These are phyloP conservation scores for Erythrocebus patas DNA, from an alignment of 2,113 vertebrate genomes.

Conservation along the genomic window DNA sequence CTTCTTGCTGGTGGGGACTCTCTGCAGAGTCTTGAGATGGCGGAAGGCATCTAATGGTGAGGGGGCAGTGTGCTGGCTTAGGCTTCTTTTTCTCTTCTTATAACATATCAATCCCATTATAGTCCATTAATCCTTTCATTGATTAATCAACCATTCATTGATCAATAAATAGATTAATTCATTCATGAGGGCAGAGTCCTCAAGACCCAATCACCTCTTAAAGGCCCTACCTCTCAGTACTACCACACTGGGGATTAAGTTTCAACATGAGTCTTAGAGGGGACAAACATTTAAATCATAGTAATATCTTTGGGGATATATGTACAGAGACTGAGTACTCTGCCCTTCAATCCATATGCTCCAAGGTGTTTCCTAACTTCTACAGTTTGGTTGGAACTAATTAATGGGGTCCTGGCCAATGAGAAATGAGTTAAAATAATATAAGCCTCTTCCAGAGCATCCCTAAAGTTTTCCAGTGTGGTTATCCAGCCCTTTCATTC, in stretches of 20 bases:
- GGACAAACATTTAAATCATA: background rate
- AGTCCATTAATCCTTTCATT: background rate
- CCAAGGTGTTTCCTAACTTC: background rate
- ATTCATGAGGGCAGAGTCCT: background rate
- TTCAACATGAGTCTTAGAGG: background rate
- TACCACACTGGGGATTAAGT: background rate
- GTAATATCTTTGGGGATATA: background rate
- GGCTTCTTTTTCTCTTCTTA: background rate
- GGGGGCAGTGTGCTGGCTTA: background rate
- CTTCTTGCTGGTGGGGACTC: background rate
- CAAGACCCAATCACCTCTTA: background rate
- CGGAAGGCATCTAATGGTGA: background rate
- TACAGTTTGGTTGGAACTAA: background rate
- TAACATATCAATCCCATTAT: background rate
- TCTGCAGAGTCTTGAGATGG: background rate
- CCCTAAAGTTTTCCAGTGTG: background rate
- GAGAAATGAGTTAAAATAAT: background rate
- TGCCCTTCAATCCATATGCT: background rate
- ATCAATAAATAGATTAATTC: background rate
- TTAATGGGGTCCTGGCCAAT: background rate
- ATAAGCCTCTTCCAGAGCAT: background rate
- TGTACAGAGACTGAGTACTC: background rate
- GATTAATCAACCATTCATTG: background rate
- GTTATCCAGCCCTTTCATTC: background rate
- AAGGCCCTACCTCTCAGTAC: background rate